Conservation (phyloP, 92 coral and sea anemone species). For the Phenganax subtilis region DNA sequence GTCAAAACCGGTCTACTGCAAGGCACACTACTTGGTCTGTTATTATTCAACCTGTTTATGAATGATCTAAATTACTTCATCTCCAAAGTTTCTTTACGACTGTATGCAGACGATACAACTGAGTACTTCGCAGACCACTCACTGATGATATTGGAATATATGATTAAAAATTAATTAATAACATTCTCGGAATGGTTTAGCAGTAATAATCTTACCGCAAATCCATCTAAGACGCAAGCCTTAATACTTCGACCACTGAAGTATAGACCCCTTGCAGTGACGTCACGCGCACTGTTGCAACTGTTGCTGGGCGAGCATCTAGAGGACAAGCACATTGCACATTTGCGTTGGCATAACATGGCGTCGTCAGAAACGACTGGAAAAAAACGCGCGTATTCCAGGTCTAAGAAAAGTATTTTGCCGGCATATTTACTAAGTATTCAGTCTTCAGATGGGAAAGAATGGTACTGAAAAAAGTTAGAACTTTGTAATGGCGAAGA, state of each 20-base stretch:
- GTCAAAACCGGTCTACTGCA: slow-evolving; percentile 28
- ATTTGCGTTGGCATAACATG: too few species aligned
- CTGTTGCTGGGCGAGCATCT: too few species aligned
- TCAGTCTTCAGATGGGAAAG: too few species aligned
- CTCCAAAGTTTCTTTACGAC: slow-evolving; percentile 17
- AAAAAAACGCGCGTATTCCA: too few species aligned
- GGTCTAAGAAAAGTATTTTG: too few species aligned
- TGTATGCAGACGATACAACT: slow-evolving; percentile 23
- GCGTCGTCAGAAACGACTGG: too few species aligned
- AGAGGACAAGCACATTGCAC: too few species aligned
- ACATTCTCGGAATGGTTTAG: slow-evolving; percentile 29
- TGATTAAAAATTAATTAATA: not conserved
- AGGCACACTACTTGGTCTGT: slow-evolving; percentile 26
- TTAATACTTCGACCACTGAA: slow-evolving; percentile 36
- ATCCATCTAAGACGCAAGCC: slow-evolving; percentile 41
- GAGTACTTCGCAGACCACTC: slow-evolving; percentile 20
- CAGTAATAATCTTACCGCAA: slow-evolving; percentile 26
- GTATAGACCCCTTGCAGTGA: not conserved
- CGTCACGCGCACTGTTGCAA: too few species aligned
- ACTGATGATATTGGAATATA: slow-evolving; percentile 4
- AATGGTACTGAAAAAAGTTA: too few species aligned
- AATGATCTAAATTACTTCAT: slow-evolving; percentile 30
- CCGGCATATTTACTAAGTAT: too few species aligned
- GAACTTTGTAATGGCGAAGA: too few species aligned
- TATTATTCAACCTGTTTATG: slow-evolving; percentile 34